Evolutionary conservation across 2,888 invertebrate genomes (phyloP).

Genomic region (Torymus aiolomorphi): DNA sequence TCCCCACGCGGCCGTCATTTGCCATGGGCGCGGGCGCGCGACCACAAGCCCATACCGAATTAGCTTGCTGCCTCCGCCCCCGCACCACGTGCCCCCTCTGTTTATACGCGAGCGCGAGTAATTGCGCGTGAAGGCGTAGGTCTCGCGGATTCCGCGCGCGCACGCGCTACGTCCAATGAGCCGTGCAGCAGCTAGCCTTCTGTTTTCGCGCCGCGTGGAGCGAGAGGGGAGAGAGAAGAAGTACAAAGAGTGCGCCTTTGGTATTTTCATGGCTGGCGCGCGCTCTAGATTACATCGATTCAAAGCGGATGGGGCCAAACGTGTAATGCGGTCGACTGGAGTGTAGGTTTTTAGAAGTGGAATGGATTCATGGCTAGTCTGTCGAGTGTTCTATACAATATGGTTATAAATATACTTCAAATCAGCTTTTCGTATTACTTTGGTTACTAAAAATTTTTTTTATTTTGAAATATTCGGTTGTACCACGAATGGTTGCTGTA

Average conservation of each 20-base stretch:
- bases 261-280: constrained; percentile 1
- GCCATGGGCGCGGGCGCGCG: constrained; percentile 14
- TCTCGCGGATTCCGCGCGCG: neutral
- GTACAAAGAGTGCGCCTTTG: neutral
- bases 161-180: neutral
- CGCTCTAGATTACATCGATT: neutral
- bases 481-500: no score
- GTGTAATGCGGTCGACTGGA: neutral
- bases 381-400: no score
- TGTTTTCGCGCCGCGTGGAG: no score
- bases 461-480: no score
- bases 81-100: neutral
- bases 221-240: neutral
- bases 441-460: no score
- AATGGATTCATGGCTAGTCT: no score
- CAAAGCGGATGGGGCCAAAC: neutral
- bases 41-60: constrained; percentile 57
- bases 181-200: neutral
- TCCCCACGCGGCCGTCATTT: constrained; percentile 42
- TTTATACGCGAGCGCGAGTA: constrained; percentile 14
- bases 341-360: neutral
- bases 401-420: no score
- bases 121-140: constrained; percentile 29
- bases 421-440: no score
- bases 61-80: constrained; percentile 18